Percentiles rank a stretch among this genome's conserved stretches.
Evolutionary conservation across 2,797 vertebrate species (phyloP).

Genomic region (Lepus townsendii): DNA sequence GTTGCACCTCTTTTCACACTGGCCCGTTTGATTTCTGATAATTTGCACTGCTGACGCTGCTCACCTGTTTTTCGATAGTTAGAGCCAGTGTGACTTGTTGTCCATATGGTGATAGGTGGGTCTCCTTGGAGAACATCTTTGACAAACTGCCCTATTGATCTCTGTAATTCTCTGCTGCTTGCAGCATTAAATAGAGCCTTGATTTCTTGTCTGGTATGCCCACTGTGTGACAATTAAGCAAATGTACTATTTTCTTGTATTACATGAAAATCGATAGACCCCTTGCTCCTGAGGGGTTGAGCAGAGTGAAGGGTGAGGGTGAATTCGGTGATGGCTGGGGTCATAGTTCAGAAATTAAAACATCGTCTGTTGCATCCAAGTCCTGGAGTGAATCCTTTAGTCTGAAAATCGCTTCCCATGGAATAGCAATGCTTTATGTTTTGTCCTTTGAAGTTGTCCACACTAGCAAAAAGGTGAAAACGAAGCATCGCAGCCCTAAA

Average conservation of each 20-base stretch:
- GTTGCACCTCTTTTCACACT: slow-evolving; percentile 88
- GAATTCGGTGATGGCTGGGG: slow-evolving; percentile 87
- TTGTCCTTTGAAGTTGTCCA: slow-evolving; percentile 37
- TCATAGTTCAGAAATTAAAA: slow-evolving; percentile 87
- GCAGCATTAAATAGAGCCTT: slow-evolving; percentile 95
- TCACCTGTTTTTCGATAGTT: slow-evolving; percentile 90
- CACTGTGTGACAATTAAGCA: slow-evolving; percentile 95
- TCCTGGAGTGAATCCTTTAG: slow-evolving; percentile 24
- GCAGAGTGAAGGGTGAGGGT: slow-evolving; percentile 90
- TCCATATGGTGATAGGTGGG: slow-evolving; percentile 87
- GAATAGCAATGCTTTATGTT: slow-evolving; percentile 43
- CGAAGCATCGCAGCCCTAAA: neutral
- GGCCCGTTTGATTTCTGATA: slow-evolving; percentile 97
- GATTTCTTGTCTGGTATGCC: slow-evolving; percentile 94
- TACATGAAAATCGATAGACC: slow-evolving; percentile 99
- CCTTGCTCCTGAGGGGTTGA: slow-evolving; percentile 91
- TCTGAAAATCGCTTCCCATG: slow-evolving; percentile 24
- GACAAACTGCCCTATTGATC: slow-evolving; percentile 99
- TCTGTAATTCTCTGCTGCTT: slow-evolving; percentile 91
- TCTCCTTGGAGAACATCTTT: slow-evolving; percentile 93
- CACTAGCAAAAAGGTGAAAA: neutral
- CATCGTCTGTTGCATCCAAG: slow-evolving; percentile 77
- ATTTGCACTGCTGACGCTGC: slow-evolving; percentile 97
- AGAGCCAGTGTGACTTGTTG: slow-evolving; percentile 88
- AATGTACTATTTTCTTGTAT: slow-evolving; percentile 98